Evolutionary conservation across 2,888 invertebrate genomes (phyloP), one percentile per base, ranked within the genome.

Genomic region (Epinotia ramella): DNA sequence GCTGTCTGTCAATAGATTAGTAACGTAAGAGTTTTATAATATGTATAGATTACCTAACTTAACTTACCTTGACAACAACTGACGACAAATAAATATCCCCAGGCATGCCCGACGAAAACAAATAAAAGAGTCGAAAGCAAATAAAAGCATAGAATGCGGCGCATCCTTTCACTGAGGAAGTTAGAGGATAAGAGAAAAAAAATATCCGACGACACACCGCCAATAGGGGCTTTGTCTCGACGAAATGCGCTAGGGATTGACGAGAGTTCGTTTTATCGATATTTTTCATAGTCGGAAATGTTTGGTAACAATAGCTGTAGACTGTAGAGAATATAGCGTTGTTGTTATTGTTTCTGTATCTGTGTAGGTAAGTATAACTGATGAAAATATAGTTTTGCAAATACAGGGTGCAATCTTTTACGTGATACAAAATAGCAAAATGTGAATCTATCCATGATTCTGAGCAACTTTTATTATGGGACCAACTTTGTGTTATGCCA

Each of bases 131-230:
- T 81, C 80, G 83, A 87, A 86, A 84, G 79, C 83, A 88, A 90
- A 88, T 86, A 89, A 88, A 88, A 84, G 84, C 82, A 83, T 86
- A 89, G 88, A 89, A 90, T 88, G 87, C 88, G 85, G 79, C 86
- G 88, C 88, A 87, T 92, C 89, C 88, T 90, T 88, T 86, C 85
- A 87, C 86, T 81, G 84, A 89, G 89, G 90, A 91, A 91, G 89
- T 89, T 85, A 69, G 83, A 86, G 82, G 85, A 83, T 78, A 88
- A 89, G 87, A 84, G 82, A 85, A 88, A 85, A 40, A 88, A 83
- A 83, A 81, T 74, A 73, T 74, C 78, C 82, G 86, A 85, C 84
- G 88, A 89, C 88, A 87, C 86, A 85, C 87, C 88, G 90, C 90
- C 91, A 88, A 88, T 89, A 87, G 86, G 83, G 85, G 82, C 86